Evolutionary conservation across 2,888 invertebrate species (phyloP).

Genomic region (Celastrina argiolus): DNA sequence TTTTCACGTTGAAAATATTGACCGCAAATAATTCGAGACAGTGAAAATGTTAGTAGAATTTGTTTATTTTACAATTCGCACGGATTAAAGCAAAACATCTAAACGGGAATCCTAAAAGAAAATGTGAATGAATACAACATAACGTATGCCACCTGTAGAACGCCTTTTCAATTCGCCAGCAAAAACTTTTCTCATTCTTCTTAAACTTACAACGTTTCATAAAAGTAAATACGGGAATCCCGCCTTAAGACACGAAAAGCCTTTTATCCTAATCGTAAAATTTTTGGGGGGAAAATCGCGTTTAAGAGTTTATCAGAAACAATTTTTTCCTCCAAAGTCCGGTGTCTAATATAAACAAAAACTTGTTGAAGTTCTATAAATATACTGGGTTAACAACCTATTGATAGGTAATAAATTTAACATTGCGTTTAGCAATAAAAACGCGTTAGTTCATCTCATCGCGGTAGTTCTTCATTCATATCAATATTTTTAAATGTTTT

Average conservation of each 20-base stretch:
- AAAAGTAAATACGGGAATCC: background rate
- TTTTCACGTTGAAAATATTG: background rate
- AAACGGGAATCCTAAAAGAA: background rate
- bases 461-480: too few species aligned
- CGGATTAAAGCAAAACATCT: background rate
- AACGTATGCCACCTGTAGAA: slow-evolving; percentile 15
- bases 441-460: background rate
- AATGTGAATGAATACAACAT: background rate
- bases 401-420: background rate
- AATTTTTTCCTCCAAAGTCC: background rate
- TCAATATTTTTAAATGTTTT: background rate
- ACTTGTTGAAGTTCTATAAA: background rate
- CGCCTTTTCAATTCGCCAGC: slow-evolving; percentile 2
- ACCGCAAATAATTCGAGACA: background rate
- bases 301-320: background rate
- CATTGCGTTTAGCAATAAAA: background rate
- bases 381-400: background rate
- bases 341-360: background rate
- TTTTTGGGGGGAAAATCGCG: background rate
- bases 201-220: background rate
- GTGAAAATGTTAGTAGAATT: background rate
- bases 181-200: slow-evolving; percentile 12
- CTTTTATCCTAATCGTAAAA: background rate
- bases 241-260: background rate
- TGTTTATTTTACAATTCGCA: background rate